Percentiles rank a stretch among this genome's conserved stretches.
Conservation (phyloP, 2,888 invertebrate genomes). For the Operophtera brumata region DNA sequence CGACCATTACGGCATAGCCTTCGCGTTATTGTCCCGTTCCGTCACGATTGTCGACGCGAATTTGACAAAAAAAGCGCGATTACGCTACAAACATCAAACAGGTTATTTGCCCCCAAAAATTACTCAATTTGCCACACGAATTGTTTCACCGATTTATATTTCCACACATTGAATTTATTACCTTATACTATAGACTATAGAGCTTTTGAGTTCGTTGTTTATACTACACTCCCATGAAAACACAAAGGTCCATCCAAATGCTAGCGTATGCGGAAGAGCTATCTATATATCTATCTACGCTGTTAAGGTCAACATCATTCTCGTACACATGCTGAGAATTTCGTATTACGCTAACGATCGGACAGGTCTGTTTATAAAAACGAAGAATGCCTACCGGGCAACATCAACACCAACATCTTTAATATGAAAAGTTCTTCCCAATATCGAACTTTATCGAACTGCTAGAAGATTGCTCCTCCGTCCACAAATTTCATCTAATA, state of each 20-base stretch:
- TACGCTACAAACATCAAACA: conserved; percentile 58
- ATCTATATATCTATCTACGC: too few species aligned
- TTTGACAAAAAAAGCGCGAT: conserved; percentile 71
- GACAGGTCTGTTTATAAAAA: too few species aligned
- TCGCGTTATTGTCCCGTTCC: conserved; percentile 67
- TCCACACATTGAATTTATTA: background rate
- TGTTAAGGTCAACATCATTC: too few species aligned
- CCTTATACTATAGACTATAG: background rate
- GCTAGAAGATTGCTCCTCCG: background rate
- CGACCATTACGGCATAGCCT: conserved; percentile 66
- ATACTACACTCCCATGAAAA: too few species aligned
- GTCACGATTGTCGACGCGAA: conserved; percentile 69
- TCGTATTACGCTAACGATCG: too few species aligned
- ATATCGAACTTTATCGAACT: too few species aligned
- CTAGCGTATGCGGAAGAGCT: too few species aligned
- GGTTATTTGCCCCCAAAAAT: conserved; percentile 31
- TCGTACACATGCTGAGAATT: too few species aligned
- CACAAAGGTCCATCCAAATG: too few species aligned
- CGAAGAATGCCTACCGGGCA: too few species aligned
- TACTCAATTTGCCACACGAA: conserved; percentile 8
- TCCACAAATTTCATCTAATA: background rate
- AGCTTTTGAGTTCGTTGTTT: background rate
- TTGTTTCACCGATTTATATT: conserved; percentile 6
- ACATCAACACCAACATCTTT: too few species aligned
- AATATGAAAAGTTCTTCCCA: too few species aligned